These are phyloP conservation scores for Peromyscus nudipes DNA, from an alignment of 2,797 vertebrate species.

Conservation along the genomic window DNA sequence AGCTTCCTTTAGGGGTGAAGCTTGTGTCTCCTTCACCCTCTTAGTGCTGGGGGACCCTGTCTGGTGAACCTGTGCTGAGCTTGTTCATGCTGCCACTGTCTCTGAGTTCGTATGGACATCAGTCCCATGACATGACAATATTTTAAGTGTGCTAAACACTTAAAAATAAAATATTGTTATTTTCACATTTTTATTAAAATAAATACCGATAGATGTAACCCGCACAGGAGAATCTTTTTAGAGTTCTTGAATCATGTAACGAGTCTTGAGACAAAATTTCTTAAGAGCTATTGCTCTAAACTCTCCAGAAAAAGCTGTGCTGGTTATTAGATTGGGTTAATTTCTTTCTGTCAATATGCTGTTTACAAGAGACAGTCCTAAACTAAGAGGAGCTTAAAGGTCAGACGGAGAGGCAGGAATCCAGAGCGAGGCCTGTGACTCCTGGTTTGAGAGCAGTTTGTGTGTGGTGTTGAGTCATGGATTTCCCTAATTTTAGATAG, in stretches of 20 bases:
- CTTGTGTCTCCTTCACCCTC: not conserved
- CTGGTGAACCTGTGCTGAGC: too few species aligned
- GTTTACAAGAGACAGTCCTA: not conserved
- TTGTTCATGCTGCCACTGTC: too few species aligned
- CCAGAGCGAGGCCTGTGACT: not conserved
- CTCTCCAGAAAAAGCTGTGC: constrained; percentile 7
- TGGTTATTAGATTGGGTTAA: not conserved
- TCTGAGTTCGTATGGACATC: not conserved
- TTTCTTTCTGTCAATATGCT: not conserved
- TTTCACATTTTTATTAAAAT: not conserved
- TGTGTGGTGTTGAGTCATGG: not conserved
- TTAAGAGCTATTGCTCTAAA: not conserved
- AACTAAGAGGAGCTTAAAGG: not conserved
- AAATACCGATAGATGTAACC: not conserved
- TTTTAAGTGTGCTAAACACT: not conserved
- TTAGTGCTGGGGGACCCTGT: not conserved
- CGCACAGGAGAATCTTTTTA: not conserved
- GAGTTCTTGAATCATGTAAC: constrained; percentile 52
- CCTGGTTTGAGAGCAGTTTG: not conserved
- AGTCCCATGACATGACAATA: not conserved
- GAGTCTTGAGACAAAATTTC: constrained; percentile 6
- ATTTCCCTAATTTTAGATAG: not conserved
- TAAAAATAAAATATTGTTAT: not conserved
- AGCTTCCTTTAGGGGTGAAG: not conserved
- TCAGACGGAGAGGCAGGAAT: not conserved